Evolutionary conservation across 2,113 vertebrate species (phyloP).

Genomic region (Petrocephalus zakoni): DNA sequence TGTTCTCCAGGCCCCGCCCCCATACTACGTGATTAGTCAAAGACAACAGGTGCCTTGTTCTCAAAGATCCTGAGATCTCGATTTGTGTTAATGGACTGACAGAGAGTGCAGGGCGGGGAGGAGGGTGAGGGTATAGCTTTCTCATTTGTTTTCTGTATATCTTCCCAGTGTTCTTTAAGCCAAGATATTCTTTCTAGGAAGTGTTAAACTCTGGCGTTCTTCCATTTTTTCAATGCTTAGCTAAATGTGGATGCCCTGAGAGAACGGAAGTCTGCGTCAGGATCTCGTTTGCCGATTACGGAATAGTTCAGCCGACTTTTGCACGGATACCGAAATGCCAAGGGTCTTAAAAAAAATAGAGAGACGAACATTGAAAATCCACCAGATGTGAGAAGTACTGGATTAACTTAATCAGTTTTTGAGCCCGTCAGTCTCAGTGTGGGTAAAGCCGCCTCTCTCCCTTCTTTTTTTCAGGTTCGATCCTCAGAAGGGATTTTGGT

Average conservation of each 20-base stretch:
- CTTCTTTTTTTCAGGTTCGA: conserved; percentile 73
- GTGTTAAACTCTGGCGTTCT: background rate
- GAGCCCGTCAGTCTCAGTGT: background rate
- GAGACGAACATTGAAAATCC: background rate
- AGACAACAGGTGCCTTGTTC: background rate
- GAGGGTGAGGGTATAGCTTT: background rate
- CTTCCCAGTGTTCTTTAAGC: background rate
- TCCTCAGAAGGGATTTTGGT: conserved; percentile 97
- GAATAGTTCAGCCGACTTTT: background rate
- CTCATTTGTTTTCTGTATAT: background rate
- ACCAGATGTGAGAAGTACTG: background rate
- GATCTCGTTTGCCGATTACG: background rate
- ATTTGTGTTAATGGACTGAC: background rate
- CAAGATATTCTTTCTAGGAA: background rate
- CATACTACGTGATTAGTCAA: background rate
- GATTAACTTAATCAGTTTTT: background rate
- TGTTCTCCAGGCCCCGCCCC: background rate
- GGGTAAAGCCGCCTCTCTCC: background rate
- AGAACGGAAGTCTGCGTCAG: background rate
- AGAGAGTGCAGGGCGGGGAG: too few species aligned
- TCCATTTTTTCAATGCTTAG: background rate
- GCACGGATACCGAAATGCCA: background rate
- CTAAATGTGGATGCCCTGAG: background rate
- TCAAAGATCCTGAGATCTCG: background rate
- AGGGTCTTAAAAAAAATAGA: background rate